A percentile compares a stretch with the other conserved stretches of the same genome.
These are phyloP conservation scores for Drosophila mojavensis DNA, from an alignment of 1,140 invertebrate genomes.

Conservation along the genomic window DNA sequence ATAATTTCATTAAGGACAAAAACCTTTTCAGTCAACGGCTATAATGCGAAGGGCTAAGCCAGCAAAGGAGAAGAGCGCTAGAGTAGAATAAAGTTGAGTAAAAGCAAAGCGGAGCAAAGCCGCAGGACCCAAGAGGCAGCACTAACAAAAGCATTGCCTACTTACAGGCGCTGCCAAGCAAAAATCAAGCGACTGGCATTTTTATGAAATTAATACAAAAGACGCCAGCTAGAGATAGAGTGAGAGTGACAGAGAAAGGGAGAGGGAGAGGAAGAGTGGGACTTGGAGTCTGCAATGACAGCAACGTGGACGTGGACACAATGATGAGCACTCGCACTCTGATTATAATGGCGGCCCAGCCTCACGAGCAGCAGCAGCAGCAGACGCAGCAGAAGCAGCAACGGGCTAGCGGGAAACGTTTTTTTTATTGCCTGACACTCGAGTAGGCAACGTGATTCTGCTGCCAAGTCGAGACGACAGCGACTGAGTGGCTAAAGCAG, in stretches of 20 bases:
- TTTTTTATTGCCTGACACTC: constrained; percentile 58
- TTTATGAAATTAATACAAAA: constrained; percentile 83
- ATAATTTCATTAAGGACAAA: constrained; percentile 79
- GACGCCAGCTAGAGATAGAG: constrained; percentile 34
- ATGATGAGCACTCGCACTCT: constrained; percentile 52
- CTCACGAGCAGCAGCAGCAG: not conserved
- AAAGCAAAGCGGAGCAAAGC: constrained; percentile 55
- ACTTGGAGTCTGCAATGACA: constrained; percentile 28
- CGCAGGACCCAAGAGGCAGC: constrained; percentile 48
- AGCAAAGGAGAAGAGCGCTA: constrained; percentile 6
- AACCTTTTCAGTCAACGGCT: constrained; percentile 57
- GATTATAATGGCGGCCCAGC: constrained; percentile 56
- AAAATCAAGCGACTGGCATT: constrained; percentile 74
- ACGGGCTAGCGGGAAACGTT: constrained; percentile 29
- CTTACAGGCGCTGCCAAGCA: constrained; percentile 62
- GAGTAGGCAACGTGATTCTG: constrained; percentile 48
- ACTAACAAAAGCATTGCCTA: constrained; percentile 68
- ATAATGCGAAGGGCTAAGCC: constrained; percentile 24
- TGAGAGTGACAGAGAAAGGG: not conserved
- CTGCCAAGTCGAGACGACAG: constrained; percentile 33
- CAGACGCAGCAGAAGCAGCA: not conserved
- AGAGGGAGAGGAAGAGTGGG: not conserved
- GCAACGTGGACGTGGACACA: constrained; percentile 52
- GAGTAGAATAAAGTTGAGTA: constrained; percentile 4
- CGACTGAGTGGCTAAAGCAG: constrained; percentile 13